phyloP scores from a whole-genome alignment of 2,113 vertebrate species.

The Lichenostomus cassidix region DNA sequence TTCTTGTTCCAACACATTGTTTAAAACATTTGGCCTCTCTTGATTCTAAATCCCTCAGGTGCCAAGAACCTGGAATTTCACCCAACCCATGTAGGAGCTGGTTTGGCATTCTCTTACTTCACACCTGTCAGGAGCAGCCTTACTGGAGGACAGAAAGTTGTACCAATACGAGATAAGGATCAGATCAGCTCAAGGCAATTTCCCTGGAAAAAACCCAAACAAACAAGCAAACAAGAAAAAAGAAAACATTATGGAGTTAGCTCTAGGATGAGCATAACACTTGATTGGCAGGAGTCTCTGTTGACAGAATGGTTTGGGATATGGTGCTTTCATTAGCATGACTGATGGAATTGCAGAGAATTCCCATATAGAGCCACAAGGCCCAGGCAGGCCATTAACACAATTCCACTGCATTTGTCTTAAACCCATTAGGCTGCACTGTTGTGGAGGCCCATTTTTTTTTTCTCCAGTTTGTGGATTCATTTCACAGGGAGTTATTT shows the following conservation, averaged over 20 bases:
- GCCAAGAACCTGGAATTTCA: slow-evolving; percentile 13
- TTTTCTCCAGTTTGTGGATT: neutral
- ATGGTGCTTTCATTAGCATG: neutral
- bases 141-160: neutral
- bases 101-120: neutral
- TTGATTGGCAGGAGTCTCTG: neutral
- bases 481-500: neutral
- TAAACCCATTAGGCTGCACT: neutral
- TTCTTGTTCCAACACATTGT: neutral
- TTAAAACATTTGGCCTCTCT: neutral
- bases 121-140: neutral
- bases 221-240: neutral
- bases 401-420: neutral
- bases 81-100: neutral
- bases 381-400: neutral
- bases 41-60: neutral
- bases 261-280: neutral
- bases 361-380: neutral
- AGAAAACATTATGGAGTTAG: neutral
- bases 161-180: neutral
- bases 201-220: neutral
- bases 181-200: neutral
- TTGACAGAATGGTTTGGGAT: neutral
- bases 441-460: neutral
- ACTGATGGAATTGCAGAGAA: neutral